Evolutionary conservation across 2,797 vertebrate genomes (phyloP).

Genomic region (Diceros bicornis): DNA sequence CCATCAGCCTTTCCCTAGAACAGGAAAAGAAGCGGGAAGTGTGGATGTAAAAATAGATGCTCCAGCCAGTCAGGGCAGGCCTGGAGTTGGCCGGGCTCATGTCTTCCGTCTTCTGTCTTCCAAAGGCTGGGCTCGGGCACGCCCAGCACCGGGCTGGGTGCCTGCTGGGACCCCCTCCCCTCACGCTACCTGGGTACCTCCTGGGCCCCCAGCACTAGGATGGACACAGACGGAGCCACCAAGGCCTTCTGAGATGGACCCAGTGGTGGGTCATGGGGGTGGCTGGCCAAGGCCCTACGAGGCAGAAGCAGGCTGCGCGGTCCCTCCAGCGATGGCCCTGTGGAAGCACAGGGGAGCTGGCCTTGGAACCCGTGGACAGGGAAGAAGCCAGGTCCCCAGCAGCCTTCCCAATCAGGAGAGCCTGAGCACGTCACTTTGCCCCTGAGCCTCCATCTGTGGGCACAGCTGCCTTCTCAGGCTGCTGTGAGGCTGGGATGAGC

Average conservation of each 20-base stretch:
- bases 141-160: rapidly evolving
- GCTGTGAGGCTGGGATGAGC: not conserved
- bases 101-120: not conserved
- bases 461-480: not conserved
- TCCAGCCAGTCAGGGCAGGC: not conserved
- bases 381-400: not conserved
- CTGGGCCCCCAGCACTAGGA: not conserved
- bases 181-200: not conserved
- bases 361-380: no score
- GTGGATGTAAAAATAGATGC: not conserved
- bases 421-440: rapidly evolving
- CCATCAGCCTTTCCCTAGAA: not conserved
- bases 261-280: not conserved
- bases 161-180: not conserved
- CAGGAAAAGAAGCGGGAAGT: not conserved
- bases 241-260: not conserved
- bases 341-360: rapidly evolving
- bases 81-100: rapidly evolving
- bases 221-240: not conserved
- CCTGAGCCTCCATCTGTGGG: not conserved
- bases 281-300: not conserved
- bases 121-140: not conserved
- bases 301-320: not conserved
- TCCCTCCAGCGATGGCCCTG: not conserved
- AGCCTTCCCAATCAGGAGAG: not conserved